phyloP scores from a whole-genome alignment of 2,113 vertebrate species.

The Rana temporaria region DNA sequence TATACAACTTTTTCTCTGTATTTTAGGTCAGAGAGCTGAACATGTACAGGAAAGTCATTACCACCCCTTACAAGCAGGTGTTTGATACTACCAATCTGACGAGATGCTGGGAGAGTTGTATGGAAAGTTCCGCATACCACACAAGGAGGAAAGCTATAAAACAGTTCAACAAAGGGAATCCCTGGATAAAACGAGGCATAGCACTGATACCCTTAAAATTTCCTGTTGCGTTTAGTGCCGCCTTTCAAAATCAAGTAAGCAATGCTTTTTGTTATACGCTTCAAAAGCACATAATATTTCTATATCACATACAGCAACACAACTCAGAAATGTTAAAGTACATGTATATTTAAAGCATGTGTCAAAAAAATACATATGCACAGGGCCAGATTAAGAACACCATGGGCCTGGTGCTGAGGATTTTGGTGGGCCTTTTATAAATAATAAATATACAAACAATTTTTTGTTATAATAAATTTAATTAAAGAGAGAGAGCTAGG shows the following conservation, averaged over 20 bases:
- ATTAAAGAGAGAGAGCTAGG: too few relatives aligned
- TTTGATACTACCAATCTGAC: slow-evolving; percentile 75
- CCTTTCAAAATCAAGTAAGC: slow-evolving; percentile 80
- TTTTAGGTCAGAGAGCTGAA: slow-evolving; percentile 81
- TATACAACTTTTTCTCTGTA: too few relatives aligned
- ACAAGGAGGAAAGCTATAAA: slow-evolving; percentile 62
- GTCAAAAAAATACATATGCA: too few relatives aligned
- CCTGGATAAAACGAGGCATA: slow-evolving; percentile 85
- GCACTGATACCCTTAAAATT: slow-evolving; percentile 82
- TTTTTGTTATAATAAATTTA: too few relatives aligned
- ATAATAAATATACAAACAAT: too few relatives aligned
- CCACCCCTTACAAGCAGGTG: slow-evolving; percentile 77
- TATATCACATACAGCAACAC: too few relatives aligned
- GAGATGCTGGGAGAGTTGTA: slow-evolving; percentile 83
- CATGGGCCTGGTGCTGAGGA: too few relatives aligned
- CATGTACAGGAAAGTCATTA: slow-evolving; percentile 76
- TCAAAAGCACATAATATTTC: too few relatives aligned
- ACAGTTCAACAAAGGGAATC: slow-evolving; percentile 79
- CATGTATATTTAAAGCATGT: too few relatives aligned
- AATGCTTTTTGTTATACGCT: neutral
- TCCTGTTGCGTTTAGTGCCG: slow-evolving; percentile 72
- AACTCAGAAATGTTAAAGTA: too few relatives aligned
- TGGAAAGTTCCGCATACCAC: slow-evolving; percentile 69
- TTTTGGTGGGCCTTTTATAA: too few relatives aligned
- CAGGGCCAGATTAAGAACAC: too few relatives aligned